Evolutionary conservation across 2,888 invertebrate genomes (phyloP).

Genomic region (Cotesia congregata): DNA sequence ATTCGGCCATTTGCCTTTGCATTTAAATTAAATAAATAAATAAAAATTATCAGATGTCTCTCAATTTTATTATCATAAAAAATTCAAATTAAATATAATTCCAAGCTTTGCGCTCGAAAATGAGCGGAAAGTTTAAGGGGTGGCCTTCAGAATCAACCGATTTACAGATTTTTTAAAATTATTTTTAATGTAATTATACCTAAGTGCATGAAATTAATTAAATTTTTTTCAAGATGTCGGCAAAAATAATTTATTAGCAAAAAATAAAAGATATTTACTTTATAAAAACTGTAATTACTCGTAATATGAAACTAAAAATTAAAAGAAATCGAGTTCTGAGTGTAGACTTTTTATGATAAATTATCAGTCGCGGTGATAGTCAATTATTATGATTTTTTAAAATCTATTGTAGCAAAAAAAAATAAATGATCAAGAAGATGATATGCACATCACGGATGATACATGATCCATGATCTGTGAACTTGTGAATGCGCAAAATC

Average conservation of each 20-base stretch:
- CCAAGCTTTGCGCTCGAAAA: too few species aligned
- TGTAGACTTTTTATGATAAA: conserved; percentile 33
- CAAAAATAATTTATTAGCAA: neutral
- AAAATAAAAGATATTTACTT: neutral
- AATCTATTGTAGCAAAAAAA: conserved; percentile 28
- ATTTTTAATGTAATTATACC: too few species aligned
- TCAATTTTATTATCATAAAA: too few species aligned
- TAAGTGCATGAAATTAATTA: neutral
- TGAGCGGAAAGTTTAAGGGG: too few species aligned
- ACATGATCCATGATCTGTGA: conserved; percentile 5
- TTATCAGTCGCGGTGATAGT: conserved; percentile 4
- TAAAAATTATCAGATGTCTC: too few species aligned
- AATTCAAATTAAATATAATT: too few species aligned
- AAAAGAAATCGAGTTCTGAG: neutral
- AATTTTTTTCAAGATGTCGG: neutral
- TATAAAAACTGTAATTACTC: conserved; percentile 6
- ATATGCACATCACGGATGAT: conserved; percentile 1
- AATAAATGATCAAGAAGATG: conserved; percentile 17
- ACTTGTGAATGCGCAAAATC: conserved; percentile 28
- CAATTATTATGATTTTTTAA: conserved; percentile 14
- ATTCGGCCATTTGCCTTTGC: too few species aligned
- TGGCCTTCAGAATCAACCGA: too few species aligned
- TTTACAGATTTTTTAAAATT: too few species aligned
- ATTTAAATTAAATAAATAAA: too few species aligned
- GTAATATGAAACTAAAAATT: conserved; percentile 24